Base-by-base conservation (phyloP, 2,888 invertebrate genomes). In the Ernsta delagoae region DNA sequence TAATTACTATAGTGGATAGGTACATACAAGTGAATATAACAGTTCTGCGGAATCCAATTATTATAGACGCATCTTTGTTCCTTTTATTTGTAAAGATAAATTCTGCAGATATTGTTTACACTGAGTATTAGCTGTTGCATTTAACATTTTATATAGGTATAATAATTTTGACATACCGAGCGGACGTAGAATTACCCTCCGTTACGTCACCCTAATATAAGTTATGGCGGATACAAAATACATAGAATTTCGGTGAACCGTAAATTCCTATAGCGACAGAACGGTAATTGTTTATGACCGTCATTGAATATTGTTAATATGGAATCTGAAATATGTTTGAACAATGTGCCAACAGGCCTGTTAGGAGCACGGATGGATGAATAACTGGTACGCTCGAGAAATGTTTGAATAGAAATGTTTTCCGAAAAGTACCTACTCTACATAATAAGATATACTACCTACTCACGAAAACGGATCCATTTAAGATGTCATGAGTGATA, bases 211-310 rank as follows among this genome's bases (percentile, higher is more conserved):
- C 5, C 59, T 9, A 8, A 67, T 6, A 50, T 53, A 70, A 61
- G 65, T 70, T 68, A 72, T 65, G 31, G 65, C 53, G 65, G 45
- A 45, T 62, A 50, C 65, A 69, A 65, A 69, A 72, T 65, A 68
- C n/a, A n/a, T n/a, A n/a, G 68, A 68, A 72, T 70, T 69, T 66
- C 48, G 45, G 45, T 62, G 61, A 48, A 57, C 53, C 70, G 72
- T 72, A 72, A 34, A 68, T 70, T 62, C 65, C 61, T 63, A 57
- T 65, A 53, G 54, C 59, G 57, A 65, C 68, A 62, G 62, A 65
- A 68, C 45, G 48, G 68, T 72, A 72, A 70, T 72, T 72, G 72
- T 72, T 72, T 70, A 70, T 66, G 65, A 59, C 31, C 39, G 60
- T 43, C 12, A 9, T 56, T 68, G 67, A 68, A 62, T 56, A 61